These are phyloP conservation scores for Laticauda laticaudata DNA, from an alignment of 2,113 vertebrate species.

Conservation along the genomic window DNA sequence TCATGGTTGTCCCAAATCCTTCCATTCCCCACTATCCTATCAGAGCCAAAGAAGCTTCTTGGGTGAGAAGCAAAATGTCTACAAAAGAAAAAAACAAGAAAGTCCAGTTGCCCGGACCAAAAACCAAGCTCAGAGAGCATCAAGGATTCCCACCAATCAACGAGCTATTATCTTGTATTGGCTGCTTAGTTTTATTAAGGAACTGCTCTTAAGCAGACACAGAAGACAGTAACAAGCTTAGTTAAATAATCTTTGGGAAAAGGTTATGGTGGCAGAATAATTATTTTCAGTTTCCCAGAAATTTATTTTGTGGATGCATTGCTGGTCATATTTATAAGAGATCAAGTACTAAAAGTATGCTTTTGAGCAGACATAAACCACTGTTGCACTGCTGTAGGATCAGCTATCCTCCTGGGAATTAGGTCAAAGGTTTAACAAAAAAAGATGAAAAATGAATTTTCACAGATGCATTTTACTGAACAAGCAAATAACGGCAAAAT, in stretches of 20 bases:
- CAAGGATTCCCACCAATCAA: not conserved
- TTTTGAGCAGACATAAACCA: not conserved
- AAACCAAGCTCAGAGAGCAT: not conserved
- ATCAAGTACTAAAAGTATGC: too few relatives aligned
- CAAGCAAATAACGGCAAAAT: not conserved
- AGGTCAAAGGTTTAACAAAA: not conserved
- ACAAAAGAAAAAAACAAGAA: too few relatives aligned
- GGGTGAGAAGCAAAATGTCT: too few relatives aligned
- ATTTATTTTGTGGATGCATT: not conserved
- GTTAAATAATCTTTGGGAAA: not conserved
- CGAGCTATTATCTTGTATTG: not conserved
- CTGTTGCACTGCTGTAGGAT: not conserved
- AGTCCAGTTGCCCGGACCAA: too few relatives aligned
- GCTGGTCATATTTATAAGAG: not conserved
- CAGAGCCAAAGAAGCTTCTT: too few relatives aligned
- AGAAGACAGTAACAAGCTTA: not conserved
- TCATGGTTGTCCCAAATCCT: too few relatives aligned
- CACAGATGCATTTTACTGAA: not conserved
- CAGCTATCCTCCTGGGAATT: too few relatives aligned
- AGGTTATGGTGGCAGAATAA: not conserved
- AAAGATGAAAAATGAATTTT: not conserved
- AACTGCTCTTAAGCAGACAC: not conserved
- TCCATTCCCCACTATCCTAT: too few relatives aligned
- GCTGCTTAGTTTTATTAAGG: not conserved
- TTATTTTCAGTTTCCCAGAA: not conserved